Base-by-base conservation (phyloP, 2,113 vertebrate genomes). In the Suricata suricatta region DNA sequence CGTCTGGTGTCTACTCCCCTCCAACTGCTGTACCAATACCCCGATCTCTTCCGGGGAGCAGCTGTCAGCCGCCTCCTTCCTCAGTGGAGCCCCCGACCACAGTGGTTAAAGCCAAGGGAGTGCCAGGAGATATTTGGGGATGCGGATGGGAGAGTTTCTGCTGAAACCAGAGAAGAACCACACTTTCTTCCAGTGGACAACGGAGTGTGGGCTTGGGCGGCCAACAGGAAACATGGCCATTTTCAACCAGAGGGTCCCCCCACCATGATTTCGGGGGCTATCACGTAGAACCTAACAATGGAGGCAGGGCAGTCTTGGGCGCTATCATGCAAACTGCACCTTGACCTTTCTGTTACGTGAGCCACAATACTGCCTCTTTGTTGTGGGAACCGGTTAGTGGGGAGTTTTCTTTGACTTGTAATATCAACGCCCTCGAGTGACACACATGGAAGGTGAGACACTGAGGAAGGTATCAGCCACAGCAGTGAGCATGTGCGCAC, bases 1-100 rank as follows among this genome's bases (percentile, higher is more conserved):
- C 15, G 1, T 38, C 54, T 35, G 44, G 17, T 0, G 19, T 44
- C n/a, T 0, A 6, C 8, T 1, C 21, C 10, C 25, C 9, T 19
- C 66, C 19, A 69, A 41, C 52, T 29, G 31, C 41, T 13, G 50
- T n/a, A 35, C 44, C 2, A 13, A 7, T 13, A 85, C 38, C 9
- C 33, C 2, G 29, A 1, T 44, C 72, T 86, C 60, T 63, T 63
- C 63, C 23, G 15, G 50, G 57, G 15, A 74, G 68, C 6, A 12
- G 41, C 14, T 25, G 7, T 14, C 47, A 63, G 85, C 33, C 5
- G 16, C 54, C 57, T 9, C 19, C 25, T 33, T 17, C 19, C 47
- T 23, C 5, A 25, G 50, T 0, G 52, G 21, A 23, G 21, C 13
- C 31, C 47, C 13, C 13, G 10, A 50, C 29, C 31, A 72, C 27